Evolutionary conservation across 2,113 vertebrate species (phyloP).

Genomic region (Burhinus oedicnemus): DNA sequence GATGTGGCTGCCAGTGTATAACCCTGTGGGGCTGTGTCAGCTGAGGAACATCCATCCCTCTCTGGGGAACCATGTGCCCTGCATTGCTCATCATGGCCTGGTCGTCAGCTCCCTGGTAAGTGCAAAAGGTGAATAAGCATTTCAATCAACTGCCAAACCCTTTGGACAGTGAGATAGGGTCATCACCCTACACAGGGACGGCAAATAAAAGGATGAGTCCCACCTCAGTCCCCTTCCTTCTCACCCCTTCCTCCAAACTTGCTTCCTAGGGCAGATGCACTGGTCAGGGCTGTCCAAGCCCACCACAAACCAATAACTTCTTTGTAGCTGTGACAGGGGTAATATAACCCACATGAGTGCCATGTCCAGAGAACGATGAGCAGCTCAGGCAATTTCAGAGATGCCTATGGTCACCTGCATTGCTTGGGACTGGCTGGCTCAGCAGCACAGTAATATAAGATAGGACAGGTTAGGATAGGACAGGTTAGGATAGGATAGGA

Average conservation of each 20-base stretch:
- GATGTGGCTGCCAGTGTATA: too few species aligned
- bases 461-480: too few species aligned
- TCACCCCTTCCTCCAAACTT: background rate
- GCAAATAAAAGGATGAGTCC: background rate
- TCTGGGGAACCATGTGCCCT: rapidly evolving
- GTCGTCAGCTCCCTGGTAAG: background rate
- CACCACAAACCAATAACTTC: background rate
- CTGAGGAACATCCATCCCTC: background rate
- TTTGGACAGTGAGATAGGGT: background rate
- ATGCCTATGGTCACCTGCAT: background rate
- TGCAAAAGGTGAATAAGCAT: background rate
- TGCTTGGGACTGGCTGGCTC: background rate
- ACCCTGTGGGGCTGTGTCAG: background rate
- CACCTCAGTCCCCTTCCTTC: background rate
- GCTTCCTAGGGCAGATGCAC: background rate
- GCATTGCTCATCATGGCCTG: background rate
- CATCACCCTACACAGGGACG: too few species aligned
- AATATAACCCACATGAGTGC: background rate
- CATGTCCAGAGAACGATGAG: background rate
- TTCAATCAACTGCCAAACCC: background rate
- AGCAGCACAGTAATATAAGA: background rate
- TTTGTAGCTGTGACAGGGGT: background rate
- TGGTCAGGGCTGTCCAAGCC: background rate
- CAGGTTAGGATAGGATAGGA: background rate
- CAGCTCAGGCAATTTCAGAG: background rate